Base-by-base conservation (phyloP, 2,888 invertebrate species). In the Thymelicus lineola region DNA sequence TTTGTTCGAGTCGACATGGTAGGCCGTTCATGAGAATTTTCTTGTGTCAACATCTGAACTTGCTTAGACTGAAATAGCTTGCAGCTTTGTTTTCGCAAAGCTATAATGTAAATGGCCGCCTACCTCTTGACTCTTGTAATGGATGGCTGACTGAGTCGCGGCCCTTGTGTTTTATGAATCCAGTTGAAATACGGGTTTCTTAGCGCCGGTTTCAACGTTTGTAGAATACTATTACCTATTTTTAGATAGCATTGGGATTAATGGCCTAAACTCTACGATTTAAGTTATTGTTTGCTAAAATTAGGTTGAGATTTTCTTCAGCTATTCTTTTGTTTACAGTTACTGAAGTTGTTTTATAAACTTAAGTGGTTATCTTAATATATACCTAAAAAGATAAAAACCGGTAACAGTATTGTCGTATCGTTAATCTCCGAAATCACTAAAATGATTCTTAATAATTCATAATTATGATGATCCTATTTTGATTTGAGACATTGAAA, bases 1-100 rank as follows among this genome's bases (percentile, higher is more conserved):
- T 91, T 91, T 87, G 84, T 89, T 87, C 84, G 85, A 83, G 77
- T 77, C 86, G 86, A 86, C 85, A 86, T 85, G 89, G 86, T 86
- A 88, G 90, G 90, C 91, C 90, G 91, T 90, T 92, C 89, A 91
- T 91, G 91, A 90, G 91, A 93, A 92, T 89, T 90, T 87, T 88
- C 91, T 91, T 90, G 84, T 89, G 90, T 91, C 91, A 91, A 91
- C 91, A 92, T 82, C 82, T 82, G 82, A 85, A 84, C 82, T 82
- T 84, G 83, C 86, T 82, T 83, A 80, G 80, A 86, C 91, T 88
- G 86, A 89, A 91, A 92, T 91, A 92, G 86, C 87, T 80, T 78
- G 86, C 80, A 81, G 87, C 90, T 90, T 90, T 88, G 88, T 87
- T 84, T 85, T 87, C 81, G 89, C 89, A 82, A 90, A 87, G 84